Base-by-base conservation (phyloP, 2,888 invertebrate genomes). In the Drosophila demipolita region DNA sequence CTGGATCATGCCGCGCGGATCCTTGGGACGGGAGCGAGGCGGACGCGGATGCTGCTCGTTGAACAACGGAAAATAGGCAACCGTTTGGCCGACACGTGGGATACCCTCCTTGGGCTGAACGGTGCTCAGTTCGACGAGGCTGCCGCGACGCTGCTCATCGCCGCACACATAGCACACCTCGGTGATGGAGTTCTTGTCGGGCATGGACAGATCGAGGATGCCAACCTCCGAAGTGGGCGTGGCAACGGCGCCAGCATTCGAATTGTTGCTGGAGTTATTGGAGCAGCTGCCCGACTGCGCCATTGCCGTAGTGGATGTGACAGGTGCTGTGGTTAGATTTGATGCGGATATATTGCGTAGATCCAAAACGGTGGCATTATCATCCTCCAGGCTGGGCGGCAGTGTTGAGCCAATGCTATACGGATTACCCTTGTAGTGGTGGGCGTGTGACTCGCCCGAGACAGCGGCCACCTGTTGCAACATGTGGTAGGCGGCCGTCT, bases 141-240 rank as follows among this genome's bases (percentile, higher is more conserved):
- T 96, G 77, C 97, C 97, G 66, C 97, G 95, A 82, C 96, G 95
- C 93, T 96, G 97, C 93, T 97, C 97, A 92, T 97, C 97, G 26
- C 98, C 98, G 93, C 98, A 98, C 20, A 97, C 96, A 93, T 97
- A 98, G 93, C 97, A 97, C 61, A 97, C 97, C 93, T 97, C 97
- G 29, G 97, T 97, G 84, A 96, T 95, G 17, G 97, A 96, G 94
- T 97, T 97, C 94, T 97, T 97, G 93, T 97, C 97, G 15, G 97
- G 97, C 97, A 98, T 97, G 74, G 97, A 97, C 70, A 98, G 94
- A 94, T 98, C 97, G 72, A 97, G 94, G 87, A 97, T 97, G 92
- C 97, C 97, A 45, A 97, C 96, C 87, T 96, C 97, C 50, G 95
- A 74, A 91, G 73, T 32, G 11, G 60, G 15, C 5, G 65, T 9